These are phyloP conservation scores for Ibidorhyncha struthersii DNA, from an alignment of 2,113 vertebrate species.

Conservation along the genomic window DNA sequence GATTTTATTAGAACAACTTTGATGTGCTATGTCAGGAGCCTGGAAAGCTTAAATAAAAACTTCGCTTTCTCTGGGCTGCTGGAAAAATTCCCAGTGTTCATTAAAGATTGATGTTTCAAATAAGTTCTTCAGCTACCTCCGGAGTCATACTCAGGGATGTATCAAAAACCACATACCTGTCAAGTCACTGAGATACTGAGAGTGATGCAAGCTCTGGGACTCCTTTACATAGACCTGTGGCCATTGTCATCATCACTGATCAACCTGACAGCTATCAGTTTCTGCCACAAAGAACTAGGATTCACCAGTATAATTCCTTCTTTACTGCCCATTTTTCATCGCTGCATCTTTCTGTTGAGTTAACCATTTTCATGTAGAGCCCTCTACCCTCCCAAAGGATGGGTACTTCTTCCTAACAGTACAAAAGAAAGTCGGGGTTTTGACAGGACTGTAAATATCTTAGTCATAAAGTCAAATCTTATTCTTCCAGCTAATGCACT, in stretches of 20 bases:
- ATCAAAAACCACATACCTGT: slow-evolving; percentile 34
- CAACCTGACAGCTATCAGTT: slow-evolving; percentile 56
- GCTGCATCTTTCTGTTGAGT: slow-evolving; percentile 1
- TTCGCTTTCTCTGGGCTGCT: background rate
- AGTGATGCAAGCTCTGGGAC: slow-evolving; percentile 29
- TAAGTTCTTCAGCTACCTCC: slow-evolving; percentile 16
- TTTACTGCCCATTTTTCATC: slow-evolving; percentile 30
- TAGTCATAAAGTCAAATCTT: slow-evolving; percentile 51
- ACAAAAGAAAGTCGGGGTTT: background rate
- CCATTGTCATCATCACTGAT: slow-evolving; percentile 17
- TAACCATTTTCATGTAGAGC: slow-evolving; percentile 33
- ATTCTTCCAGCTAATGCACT: background rate
- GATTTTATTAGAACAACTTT: background rate
- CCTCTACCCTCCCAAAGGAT: slow-evolving; percentile 29
- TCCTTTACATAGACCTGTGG: slow-evolving; percentile 23
- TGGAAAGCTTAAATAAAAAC: background rate
- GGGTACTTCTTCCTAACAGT: background rate
- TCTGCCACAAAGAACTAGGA: background rate
- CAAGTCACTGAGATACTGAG: slow-evolving; percentile 15
- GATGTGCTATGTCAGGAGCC: background rate
- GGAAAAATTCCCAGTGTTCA: slow-evolving; percentile 22
- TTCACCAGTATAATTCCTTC: slow-evolving; percentile 5
- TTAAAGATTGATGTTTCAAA: slow-evolving; percentile 49
- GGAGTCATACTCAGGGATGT: background rate
- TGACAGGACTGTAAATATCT: slow-evolving; percentile 59